Evolutionary conservation across 2,888 invertebrate species (phyloP).

Genomic region (Abscondita cerata): DNA sequence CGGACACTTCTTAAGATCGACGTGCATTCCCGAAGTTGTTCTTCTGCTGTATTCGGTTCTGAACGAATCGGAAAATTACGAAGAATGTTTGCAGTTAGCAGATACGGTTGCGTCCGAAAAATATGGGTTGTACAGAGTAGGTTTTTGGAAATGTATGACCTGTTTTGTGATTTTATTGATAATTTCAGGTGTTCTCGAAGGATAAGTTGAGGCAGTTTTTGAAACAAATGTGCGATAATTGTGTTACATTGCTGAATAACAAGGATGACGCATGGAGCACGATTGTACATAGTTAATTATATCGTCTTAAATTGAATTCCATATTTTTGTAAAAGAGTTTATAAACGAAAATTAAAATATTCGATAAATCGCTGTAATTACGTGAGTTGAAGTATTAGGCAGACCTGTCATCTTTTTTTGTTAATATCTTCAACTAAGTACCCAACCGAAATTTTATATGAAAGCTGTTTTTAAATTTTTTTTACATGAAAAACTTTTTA

Average conservation of each 20-base stretch:
- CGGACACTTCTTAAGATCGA: conserved; percentile 70
- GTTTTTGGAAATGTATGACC: conserved; percentile 32
- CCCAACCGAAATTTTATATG: no score
- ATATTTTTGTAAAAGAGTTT: no score
- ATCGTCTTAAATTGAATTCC: no score
- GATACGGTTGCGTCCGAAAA: conserved; percentile 82
- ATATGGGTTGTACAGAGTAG: conserved; percentile 79
- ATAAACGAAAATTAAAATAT: no score
- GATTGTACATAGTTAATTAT: no score
- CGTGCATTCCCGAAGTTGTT: conserved; percentile 85
- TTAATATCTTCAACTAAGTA: no score
- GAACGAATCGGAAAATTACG: conserved; percentile 75
- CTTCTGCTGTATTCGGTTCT: conserved; percentile 81
- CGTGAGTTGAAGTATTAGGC: no score
- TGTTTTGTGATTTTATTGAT: conserved; percentile 3
- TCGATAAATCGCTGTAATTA: no score
- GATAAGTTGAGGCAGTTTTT: conserved; percentile 79
- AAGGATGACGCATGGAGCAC: conserved; percentile 85
- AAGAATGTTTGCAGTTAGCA: conserved; percentile 80
- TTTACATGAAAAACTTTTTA: no score
- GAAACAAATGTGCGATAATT: conserved; percentile 79
- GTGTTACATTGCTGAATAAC: conserved; percentile 74
- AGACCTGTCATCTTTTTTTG: no score
- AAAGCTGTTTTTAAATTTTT: no score
- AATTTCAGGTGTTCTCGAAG: conserved; percentile 74